Conservation (phyloP, 2,888 invertebrate genomes). For the Thymelicus lineola region DNA sequence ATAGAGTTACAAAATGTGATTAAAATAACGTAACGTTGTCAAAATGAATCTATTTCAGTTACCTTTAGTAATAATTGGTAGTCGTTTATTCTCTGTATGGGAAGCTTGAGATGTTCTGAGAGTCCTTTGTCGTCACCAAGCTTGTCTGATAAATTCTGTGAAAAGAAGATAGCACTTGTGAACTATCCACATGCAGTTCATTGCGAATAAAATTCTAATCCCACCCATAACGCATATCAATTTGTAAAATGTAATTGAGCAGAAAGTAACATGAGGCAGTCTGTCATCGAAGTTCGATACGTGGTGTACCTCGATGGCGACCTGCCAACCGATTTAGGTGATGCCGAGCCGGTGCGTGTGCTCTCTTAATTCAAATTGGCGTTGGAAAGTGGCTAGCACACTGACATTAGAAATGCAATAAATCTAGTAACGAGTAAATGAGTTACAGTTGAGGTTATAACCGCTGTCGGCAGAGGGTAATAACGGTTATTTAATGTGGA, state of each 20-base stretch:
- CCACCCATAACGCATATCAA: background rate
- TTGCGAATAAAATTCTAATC: too few species aligned
- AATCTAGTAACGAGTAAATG: constrained; percentile 28
- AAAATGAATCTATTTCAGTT: background rate
- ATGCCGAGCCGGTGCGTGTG: constrained; percentile 12
- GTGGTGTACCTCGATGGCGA: constrained; percentile 10
- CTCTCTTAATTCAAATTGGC: constrained; percentile 34
- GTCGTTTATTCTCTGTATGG: constrained; percentile 98
- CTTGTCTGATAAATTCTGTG: constrained; percentile 92
- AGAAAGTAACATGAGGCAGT: constrained; percentile 27
- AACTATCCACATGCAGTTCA: too few species aligned
- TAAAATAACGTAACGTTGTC: background rate
- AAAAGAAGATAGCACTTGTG: background rate
- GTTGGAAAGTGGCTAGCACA: constrained; percentile 24
- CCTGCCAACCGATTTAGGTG: constrained; percentile 30
- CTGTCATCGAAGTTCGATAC: constrained; percentile 30
- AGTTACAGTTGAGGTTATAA: constrained; percentile 22
- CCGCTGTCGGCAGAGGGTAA: background rate
- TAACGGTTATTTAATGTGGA: background rate
- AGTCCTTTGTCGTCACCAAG: constrained; percentile 95
- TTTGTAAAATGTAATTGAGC: constrained; percentile 28
- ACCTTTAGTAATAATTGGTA: constrained; percentile 98
- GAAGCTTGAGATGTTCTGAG: constrained; percentile 95
- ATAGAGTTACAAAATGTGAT: too few species aligned
- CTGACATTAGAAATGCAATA: constrained; percentile 35